Conservation (phyloP, 2,888 invertebrate species). For the Mellilla xanthometata region DNA sequence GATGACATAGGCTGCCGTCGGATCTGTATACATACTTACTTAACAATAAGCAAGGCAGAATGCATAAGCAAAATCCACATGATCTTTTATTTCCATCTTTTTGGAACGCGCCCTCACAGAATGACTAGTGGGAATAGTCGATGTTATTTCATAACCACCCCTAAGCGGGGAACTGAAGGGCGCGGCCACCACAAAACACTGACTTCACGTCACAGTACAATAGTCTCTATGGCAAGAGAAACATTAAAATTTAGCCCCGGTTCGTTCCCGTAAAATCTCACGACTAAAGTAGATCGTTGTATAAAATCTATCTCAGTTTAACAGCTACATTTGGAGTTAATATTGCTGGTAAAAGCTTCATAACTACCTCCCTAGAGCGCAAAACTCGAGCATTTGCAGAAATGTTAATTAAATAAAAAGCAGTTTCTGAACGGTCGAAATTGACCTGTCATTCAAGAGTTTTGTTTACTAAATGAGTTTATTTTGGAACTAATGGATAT, state of each 20-base stretch:
- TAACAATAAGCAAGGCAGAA: constrained; percentile 2
- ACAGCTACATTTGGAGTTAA: neutral
- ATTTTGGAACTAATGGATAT: constrained; percentile 7
- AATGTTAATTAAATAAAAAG: constrained; percentile 5
- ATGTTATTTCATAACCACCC: constrained; percentile 57
- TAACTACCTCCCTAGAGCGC: constrained; percentile 1
- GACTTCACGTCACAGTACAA: constrained; percentile 36
- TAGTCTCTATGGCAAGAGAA: constrained; percentile 28
- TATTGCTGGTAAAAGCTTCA: constrained; percentile 12
- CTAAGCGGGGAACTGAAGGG: constrained; percentile 37
- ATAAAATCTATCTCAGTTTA: constrained; percentile 3
- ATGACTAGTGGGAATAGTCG: constrained; percentile 52
- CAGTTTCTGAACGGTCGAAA: constrained; percentile 2
- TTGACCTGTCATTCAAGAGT: constrained; percentile 8
- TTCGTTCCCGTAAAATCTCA: constrained; percentile 15
- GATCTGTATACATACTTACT: neutral
- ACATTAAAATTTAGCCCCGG: constrained; percentile 28
- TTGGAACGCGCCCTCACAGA: constrained; percentile 42
- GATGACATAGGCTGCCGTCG: too few relatives aligned
- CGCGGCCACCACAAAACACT: constrained; percentile 38
- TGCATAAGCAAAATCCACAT: constrained; percentile 25
- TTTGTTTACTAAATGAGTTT: constrained; percentile 5
- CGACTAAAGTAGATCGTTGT: neutral
- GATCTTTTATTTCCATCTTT: constrained; percentile 37
- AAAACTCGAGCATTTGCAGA: constrained; percentile 5